Percentiles rank a stretch among this genome's conserved stretches.
Evolutionary conservation across 53 echinoderm and acorn worm species (phyloP).

Genomic region (Hippasteria phrygiana): DNA sequence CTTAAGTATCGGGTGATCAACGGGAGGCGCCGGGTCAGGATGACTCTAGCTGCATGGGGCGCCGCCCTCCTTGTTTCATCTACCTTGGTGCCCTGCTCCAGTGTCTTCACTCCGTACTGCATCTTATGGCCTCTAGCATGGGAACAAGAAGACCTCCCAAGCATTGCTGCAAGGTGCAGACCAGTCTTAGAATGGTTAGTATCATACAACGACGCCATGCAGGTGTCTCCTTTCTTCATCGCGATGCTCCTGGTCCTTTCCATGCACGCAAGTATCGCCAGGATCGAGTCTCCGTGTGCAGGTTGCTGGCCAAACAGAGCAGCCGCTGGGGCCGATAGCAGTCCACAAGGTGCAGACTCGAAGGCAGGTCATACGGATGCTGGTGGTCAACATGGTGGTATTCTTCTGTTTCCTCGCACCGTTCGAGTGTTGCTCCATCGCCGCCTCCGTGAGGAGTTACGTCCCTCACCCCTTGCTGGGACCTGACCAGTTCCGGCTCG

Average conservation of each 20-base stretch:
- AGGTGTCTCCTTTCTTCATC: constrained; percentile 78
- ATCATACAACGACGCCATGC: constrained; percentile 61
- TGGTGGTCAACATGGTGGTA: constrained; percentile 76
- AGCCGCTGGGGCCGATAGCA: constrained; percentile 13
- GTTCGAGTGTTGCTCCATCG: constrained; percentile 50
- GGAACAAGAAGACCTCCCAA: constrained; percentile 19
- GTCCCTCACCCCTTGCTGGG: constrained; percentile 16
- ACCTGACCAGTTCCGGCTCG: not conserved
- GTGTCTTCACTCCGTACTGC: constrained; percentile 48
- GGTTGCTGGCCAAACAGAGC: constrained; percentile 13
- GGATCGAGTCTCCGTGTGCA: constrained; percentile 26
- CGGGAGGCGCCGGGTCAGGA: constrained; percentile 53
- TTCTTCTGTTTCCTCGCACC: constrained; percentile 83
- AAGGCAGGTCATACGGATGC: constrained; percentile 84
- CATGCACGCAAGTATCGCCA: constrained; percentile 73
- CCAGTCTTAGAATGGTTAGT: constrained; percentile 6
- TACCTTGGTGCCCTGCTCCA: constrained; percentile 71
- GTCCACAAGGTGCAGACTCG: constrained; percentile 61
- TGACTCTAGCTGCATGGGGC: constrained; percentile 59
- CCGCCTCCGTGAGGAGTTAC: not conserved
- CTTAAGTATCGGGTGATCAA: constrained; percentile 61
- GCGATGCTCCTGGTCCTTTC: constrained; percentile 59
- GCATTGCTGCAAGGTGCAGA: constrained; percentile 57
- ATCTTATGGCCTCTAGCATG: constrained; percentile 67
- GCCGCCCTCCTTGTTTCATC: constrained; percentile 61